Percentiles rank a stretch among this genome's conserved stretches.
phyloP scores from a whole-genome alignment of 2,888 invertebrate genomes.

The Euplagia quadripunctaria region DNA sequence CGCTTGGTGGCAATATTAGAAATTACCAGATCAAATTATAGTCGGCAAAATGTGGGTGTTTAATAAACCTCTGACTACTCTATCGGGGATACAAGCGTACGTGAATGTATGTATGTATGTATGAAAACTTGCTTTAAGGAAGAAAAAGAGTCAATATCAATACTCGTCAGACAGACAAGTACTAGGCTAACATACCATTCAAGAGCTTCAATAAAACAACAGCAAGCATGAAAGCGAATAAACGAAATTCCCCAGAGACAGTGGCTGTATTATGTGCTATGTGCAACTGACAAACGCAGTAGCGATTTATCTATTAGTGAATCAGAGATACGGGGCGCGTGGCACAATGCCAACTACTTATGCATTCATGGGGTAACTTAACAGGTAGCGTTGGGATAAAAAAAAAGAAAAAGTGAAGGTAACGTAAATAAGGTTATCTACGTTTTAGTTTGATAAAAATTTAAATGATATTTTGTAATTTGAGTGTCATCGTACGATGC shows the following conservation, averaged over 20 bases:
- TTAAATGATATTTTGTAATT: no score
- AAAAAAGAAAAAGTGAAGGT: not conserved
- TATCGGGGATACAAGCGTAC: no score
- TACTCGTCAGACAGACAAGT: slow-evolving; percentile 11
- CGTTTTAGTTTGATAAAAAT: no score
- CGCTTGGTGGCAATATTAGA: no score
- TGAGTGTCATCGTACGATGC: no score
- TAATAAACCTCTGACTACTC: no score
- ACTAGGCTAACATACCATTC: slow-evolving; percentile 38
- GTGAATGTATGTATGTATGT: no score
- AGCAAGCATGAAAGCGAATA: slow-evolving; percentile 42
- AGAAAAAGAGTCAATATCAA: not conserved
- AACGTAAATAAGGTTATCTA: not conserved
- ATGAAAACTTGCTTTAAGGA: no score
- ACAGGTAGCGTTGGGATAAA: slow-evolving; percentile 49
- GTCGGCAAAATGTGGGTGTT: no score
- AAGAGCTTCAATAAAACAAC: slow-evolving; percentile 35
- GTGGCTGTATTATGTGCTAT: slow-evolving; percentile 29
- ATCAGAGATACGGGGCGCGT: slow-evolving; percentile 65
- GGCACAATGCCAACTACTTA: slow-evolving; percentile 63
- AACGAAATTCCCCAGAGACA: slow-evolving; percentile 43
- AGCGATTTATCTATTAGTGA: slow-evolving; percentile 72
- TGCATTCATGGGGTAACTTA: slow-evolving; percentile 62
- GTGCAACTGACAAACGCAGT: slow-evolving; percentile 47
- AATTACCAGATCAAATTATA: no score